Evolutionary conservation across 2,113 vertebrate species (phyloP).

Genomic region (Poecilia latipinna): DNA sequence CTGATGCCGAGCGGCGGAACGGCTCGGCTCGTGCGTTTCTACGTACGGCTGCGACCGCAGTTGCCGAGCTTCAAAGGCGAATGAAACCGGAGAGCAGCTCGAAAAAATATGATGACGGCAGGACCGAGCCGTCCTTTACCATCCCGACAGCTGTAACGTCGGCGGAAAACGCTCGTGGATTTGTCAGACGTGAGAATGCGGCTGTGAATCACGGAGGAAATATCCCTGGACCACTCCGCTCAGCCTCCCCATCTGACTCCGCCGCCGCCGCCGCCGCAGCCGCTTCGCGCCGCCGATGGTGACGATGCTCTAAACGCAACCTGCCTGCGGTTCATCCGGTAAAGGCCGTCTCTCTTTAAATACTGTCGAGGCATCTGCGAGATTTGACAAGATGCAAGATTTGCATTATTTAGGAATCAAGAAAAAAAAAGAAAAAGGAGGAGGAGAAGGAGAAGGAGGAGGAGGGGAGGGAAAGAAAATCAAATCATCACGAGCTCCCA

Average conservation of each 20-base stretch:
- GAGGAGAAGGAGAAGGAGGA: background rate
- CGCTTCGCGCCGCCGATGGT: conserved; percentile 30
- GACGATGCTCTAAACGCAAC: conserved; percentile 74
- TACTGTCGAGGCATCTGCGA: background rate
- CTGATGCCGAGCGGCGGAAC: conserved; percentile 66
- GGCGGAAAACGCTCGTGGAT: conserved; percentile 27
- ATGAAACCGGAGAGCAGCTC: conserved; percentile 52
- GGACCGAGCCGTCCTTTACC: conserved; percentile 30
- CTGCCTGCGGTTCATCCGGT: conserved; percentile 74
- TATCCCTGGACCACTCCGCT: conserved; percentile 54
- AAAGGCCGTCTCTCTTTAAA: conserved; percentile 50
- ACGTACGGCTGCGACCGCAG: conserved; percentile 60
- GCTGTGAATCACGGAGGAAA: conserved; percentile 53
- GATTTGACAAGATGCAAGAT: background rate
- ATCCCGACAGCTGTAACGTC: conserved; percentile 61
- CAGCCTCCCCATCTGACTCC: conserved; percentile 61
- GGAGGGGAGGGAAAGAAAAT: background rate
- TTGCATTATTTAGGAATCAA: background rate
- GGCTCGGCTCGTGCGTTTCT: conserved; percentile 41
- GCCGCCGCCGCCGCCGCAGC: background rate
- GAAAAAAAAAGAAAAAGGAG: background rate
- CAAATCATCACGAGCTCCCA: conserved; percentile 55
- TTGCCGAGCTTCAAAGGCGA: conserved; percentile 54
- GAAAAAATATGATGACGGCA: conserved; percentile 54
- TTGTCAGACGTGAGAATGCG: conserved; percentile 63